A percentile compares a stretch with the other conserved stretches of the same genome.
Conservation (phyloP, 92 coral and sea anemone genomes). For the Porites divaricata region DNA sequence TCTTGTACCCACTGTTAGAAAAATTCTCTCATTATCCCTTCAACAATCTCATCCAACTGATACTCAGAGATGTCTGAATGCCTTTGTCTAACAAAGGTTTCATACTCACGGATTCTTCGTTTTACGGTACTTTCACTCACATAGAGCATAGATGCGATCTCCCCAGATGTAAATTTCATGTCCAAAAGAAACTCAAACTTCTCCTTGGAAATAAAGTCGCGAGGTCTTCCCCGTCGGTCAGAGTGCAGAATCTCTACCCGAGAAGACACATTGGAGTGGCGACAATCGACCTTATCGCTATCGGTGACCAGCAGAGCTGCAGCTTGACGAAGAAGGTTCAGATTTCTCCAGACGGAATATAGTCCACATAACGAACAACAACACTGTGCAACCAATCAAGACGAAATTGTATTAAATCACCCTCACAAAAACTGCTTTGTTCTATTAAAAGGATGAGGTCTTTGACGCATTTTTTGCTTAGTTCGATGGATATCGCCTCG, state of each 20-base stretch:
- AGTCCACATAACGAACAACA: constrained; percentile 42
- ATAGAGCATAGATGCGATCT: constrained; percentile 48
- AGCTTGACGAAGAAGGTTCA: constrained; percentile 24
- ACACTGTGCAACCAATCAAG: constrained; percentile 47
- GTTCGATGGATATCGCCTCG: constrained; percentile 8
- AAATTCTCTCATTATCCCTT: constrained; percentile 35
- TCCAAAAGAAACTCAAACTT: constrained; percentile 41
- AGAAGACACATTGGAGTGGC: background rate
- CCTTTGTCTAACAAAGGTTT: constrained; percentile 30
- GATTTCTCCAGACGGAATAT: constrained; percentile 34
- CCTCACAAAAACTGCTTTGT: constrained; percentile 43
- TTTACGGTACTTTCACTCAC: constrained; percentile 51
- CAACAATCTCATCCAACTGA: constrained; percentile 25
- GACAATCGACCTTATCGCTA: background rate
- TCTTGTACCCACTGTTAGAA: constrained; percentile 53
- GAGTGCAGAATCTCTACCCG: constrained; percentile 10
- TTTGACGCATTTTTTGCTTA: constrained; percentile 32
- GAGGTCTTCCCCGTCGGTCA: constrained; percentile 43
- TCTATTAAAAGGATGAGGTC: constrained; percentile 34
- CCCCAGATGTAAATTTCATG: constrained; percentile 31
- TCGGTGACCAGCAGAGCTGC: constrained; percentile 26
- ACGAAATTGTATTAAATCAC: constrained; percentile 37
- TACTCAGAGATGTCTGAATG: constrained; percentile 42
- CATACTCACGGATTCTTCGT: constrained; percentile 44
- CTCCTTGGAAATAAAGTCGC: constrained; percentile 20